Evolutionary conservation across 2,888 invertebrate species (phyloP).

Genomic region (Terebella lapidaria): DNA sequence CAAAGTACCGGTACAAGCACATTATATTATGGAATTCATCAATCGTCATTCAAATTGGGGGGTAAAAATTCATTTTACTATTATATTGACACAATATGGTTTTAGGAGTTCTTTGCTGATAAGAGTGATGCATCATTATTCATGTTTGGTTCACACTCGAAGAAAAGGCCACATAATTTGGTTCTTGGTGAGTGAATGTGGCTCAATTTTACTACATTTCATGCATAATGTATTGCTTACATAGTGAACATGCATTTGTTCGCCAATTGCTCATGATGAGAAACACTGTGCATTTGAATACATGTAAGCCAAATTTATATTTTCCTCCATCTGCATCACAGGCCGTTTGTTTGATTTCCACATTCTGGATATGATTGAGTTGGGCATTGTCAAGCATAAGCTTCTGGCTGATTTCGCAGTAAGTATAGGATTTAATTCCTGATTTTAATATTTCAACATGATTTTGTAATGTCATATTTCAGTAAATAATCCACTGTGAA

Average conservation of each 20-base stretch:
- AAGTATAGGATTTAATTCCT: too few species aligned
- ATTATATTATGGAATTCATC: too few species aligned
- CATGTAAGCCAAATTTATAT: background rate
- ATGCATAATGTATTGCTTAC: too few species aligned
- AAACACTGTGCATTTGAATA: background rate
- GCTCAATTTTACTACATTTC: background rate
- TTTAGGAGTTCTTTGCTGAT: constrained; percentile 57
- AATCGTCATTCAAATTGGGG: too few species aligned
- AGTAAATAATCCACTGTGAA: too few species aligned
- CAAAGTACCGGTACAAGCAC: too few species aligned
- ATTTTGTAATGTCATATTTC: too few species aligned
- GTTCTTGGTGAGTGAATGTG: constrained; percentile 63
- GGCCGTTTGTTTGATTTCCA: constrained; percentile 81
- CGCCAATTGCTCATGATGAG: too few species aligned
- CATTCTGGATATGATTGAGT: constrained; percentile 91
- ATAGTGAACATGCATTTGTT: too few species aligned
- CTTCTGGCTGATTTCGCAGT: constrained; percentile 69
- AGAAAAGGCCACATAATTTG: constrained; percentile 90
- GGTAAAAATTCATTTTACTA: too few species aligned
- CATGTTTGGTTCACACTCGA: constrained; percentile 83
- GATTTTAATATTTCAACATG: background rate
- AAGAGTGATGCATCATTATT: constrained; percentile 88
- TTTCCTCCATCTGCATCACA: too few species aligned
- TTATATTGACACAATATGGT: too few species aligned
- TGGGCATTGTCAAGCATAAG: constrained; percentile 80